Conservation (phyloP, 1,140 invertebrate genomes). For the Psilanteris sp. region DNA sequence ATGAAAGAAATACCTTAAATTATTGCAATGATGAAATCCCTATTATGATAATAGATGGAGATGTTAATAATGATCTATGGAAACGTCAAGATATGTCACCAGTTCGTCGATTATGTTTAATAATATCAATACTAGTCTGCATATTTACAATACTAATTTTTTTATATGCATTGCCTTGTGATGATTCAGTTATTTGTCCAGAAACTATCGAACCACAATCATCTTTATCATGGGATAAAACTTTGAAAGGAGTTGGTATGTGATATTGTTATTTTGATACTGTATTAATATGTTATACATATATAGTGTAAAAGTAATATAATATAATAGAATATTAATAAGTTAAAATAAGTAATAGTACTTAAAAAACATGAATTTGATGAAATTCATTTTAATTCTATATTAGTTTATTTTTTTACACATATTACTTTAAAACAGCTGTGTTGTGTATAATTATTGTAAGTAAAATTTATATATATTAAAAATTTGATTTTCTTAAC, state of each 20-base stretch:
- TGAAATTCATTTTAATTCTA: no score
- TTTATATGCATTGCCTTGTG: constrained; percentile 87
- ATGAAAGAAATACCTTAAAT: constrained; percentile 68
- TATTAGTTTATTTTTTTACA: no score
- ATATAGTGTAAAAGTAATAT: no score
- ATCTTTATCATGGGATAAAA: constrained; percentile 84
- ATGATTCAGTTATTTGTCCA: constrained; percentile 83
- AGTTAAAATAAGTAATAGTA: no score
- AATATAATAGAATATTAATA: no score
- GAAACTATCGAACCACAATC: constrained; percentile 80
- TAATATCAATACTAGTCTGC: constrained; percentile 85
- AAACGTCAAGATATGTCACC: constrained; percentile 83
- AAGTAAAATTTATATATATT: no score
- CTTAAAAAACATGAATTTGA: no score
- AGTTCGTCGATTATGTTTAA: constrained; percentile 83
- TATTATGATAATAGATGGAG: constrained; percentile 82
- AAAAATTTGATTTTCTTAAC: no score
- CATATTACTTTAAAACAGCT: no score
- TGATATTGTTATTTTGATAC: not conserved
- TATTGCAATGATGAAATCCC: constrained; percentile 81
- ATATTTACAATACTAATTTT: constrained; percentile 86
- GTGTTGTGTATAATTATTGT: no score
- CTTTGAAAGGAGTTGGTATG: constrained; percentile 84
- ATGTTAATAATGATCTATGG: constrained; percentile 81
- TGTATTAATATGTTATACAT: no score